Evolutionary conservation across 2,113 vertebrate species (phyloP).

Genomic region (Meles meles): DNA sequence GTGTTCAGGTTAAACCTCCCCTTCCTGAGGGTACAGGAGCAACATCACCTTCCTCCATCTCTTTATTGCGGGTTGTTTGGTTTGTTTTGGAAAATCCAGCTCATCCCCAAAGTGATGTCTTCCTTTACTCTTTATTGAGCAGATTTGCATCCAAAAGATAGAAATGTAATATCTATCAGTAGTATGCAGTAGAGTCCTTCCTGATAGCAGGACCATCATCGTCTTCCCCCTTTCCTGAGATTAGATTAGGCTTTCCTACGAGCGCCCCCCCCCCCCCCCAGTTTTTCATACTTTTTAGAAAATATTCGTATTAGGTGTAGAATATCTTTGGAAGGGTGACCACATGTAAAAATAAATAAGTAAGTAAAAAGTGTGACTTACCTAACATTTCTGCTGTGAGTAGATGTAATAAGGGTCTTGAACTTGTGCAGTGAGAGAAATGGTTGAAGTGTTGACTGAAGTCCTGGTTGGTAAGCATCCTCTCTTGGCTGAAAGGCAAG

Average conservation of each 20-base stretch:
- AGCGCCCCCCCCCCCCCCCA: background rate
- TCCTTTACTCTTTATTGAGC: background rate
- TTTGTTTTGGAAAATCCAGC: conserved; percentile 63
- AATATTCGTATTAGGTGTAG: background rate
- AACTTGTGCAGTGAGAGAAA: background rate
- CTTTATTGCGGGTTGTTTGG: conserved; percentile 15
- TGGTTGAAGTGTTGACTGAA: background rate
- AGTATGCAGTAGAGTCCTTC: background rate
- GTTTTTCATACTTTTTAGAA: background rate
- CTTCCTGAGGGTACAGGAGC: background rate
- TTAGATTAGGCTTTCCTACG: conserved; percentile 42
- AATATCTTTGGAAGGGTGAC: conserved; percentile 17
- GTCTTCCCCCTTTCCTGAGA: background rate
- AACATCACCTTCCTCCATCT: conserved; percentile 63
- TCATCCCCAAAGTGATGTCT: conserved; percentile 47
- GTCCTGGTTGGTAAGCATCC: background rate
- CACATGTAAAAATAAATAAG: background rate
- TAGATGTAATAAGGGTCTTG: background rate
- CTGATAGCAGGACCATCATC: background rate
- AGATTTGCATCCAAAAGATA: conserved; percentile 57
- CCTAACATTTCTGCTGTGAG: background rate
- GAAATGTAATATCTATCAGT: background rate
- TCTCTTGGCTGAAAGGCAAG: background rate
- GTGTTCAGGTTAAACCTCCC: conserved; percentile 23
- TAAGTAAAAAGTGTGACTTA: background rate